Evolutionary conservation across 2,888 invertebrate genomes (phyloP).

Genomic region (Mellilla xanthometata): DNA sequence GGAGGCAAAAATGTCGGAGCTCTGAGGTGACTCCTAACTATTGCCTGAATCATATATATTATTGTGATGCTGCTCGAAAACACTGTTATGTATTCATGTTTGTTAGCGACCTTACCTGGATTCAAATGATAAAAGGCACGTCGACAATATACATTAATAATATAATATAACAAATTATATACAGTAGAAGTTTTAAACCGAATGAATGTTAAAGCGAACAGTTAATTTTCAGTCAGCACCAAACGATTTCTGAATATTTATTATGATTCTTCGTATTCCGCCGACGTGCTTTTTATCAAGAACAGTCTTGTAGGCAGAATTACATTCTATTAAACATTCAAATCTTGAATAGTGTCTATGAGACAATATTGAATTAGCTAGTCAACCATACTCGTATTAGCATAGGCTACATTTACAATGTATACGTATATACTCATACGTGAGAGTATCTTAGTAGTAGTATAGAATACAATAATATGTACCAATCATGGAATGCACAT

Average conservation of each 20-base stretch:
- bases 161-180: too few species aligned
- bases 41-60: slow-evolving; percentile 26
- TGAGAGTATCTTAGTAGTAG: too few species aligned
- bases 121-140: neutral
- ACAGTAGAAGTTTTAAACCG: too few species aligned
- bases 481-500: slow-evolving; percentile 15
- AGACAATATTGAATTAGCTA: slow-evolving; percentile 4
- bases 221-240: too few species aligned
- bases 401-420: neutral
- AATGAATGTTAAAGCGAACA: too few species aligned
- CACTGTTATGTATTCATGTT: slow-evolving; percentile 11
- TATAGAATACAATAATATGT: too few species aligned
- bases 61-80: neutral
- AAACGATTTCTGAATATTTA: too few species aligned
- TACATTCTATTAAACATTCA: slow-evolving; percentile 3
- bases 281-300: neutral
- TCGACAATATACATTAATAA: neutral
- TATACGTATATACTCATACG: too few species aligned
- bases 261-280: too few species aligned
- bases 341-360: neutral
- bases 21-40: slow-evolving; percentile 65
- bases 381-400: slow-evolving; percentile 27
- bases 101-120: slow-evolving; percentile 4
- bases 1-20: slow-evolving; percentile 76
- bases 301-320: neutral